A percentile compares a stretch with the other conserved stretches of the same genome.
Conservation (phyloP, 2,888 invertebrate genomes). For the Cerastis leucographa region DNA sequence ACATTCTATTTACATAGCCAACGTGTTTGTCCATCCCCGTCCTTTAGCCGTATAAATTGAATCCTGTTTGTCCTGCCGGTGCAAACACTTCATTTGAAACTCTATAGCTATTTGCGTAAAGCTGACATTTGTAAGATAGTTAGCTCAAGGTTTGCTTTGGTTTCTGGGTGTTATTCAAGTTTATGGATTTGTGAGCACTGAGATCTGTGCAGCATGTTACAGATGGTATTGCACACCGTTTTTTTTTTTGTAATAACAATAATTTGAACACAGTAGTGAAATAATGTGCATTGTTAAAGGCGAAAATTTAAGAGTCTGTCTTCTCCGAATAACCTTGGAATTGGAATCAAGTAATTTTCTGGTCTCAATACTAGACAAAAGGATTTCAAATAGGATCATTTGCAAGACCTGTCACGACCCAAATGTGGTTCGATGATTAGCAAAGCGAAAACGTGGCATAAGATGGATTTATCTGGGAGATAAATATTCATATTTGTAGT, state of each 20-base stretch:
- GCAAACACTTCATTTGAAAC: conserved; percentile 47
- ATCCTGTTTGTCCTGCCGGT: conserved; percentile 62
- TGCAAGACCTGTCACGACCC: conserved; percentile 12
- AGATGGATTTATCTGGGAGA: conserved; percentile 19
- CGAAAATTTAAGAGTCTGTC: not conserved
- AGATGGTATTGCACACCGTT: conserved; percentile 34
- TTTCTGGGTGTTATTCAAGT: conserved; percentile 56
- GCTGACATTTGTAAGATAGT: conserved; percentile 22
- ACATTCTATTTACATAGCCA: conserved; percentile 60
- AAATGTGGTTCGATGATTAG: conserved; percentile 10
- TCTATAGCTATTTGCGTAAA: conserved; percentile 38
- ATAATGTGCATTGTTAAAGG: not conserved
- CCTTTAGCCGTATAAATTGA: conserved; percentile 63
- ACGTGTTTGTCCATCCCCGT: conserved; percentile 64
- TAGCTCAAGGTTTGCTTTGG: conserved; percentile 16
- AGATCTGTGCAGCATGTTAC: conserved; percentile 29
- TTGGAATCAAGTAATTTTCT: conserved; percentile 22
- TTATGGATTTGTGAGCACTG: conserved; percentile 50
- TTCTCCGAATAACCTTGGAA: conserved; percentile 6
- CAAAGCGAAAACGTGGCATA: conserved; percentile 15
- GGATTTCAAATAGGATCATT: conserved; percentile 20
- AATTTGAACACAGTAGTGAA: not conserved
- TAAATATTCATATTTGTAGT: conserved; percentile 31
- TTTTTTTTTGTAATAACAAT: conserved; percentile 18
- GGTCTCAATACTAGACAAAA: conserved; percentile 9